phyloP scores from a whole-genome alignment of 2,888 invertebrate genomes.

The Cloeon dipterum region DNA sequence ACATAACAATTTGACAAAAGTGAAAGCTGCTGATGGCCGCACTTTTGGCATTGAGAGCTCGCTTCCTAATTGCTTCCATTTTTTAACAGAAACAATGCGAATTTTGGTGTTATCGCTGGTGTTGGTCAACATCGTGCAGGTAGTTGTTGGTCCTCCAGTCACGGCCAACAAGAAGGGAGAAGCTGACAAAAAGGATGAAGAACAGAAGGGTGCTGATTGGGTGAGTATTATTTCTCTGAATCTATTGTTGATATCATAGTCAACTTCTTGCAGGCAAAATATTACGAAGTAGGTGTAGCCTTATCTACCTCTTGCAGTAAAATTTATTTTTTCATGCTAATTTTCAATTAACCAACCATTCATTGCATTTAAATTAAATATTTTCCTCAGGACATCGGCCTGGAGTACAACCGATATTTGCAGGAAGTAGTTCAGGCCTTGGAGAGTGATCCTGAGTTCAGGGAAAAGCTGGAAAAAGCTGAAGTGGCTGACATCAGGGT shows the following conservation, averaged over 20 bases:
- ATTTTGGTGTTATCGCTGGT: too few species aligned
- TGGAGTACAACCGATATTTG: slow-evolving; percentile 73
- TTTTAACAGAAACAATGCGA: too few species aligned
- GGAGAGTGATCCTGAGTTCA: slow-evolving; percentile 71
- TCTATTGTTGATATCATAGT: background rate
- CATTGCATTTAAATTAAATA: background rate
- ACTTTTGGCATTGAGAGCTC: too few species aligned
- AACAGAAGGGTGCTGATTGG: slow-evolving; percentile 23
- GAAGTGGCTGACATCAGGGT: slow-evolving; percentile 66
- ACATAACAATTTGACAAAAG: too few species aligned
- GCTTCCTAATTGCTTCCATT: too few species aligned
- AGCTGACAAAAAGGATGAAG: slow-evolving; percentile 10
- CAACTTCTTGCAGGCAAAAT: slow-evolving; percentile 2
- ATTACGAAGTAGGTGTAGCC: background rate
- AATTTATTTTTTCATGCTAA: background rate
- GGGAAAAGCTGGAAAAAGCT: slow-evolving; percentile 56
- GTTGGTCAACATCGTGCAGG: too few species aligned
- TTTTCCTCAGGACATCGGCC: slow-evolving; percentile 15
- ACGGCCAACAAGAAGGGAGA: slow-evolving; percentile 20
- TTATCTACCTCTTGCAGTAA: too few species aligned
- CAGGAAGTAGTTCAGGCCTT: slow-evolving; percentile 73
- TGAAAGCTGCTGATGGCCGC: too few species aligned
- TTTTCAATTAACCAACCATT: background rate
- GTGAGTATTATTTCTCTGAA: too few species aligned
- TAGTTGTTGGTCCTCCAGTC: slow-evolving; percentile 25